A percentile compares a stretch with the other conserved stretches of the same genome.
Conservation (phyloP, 2,113 vertebrate species). For the Egretta garzetta region DNA sequence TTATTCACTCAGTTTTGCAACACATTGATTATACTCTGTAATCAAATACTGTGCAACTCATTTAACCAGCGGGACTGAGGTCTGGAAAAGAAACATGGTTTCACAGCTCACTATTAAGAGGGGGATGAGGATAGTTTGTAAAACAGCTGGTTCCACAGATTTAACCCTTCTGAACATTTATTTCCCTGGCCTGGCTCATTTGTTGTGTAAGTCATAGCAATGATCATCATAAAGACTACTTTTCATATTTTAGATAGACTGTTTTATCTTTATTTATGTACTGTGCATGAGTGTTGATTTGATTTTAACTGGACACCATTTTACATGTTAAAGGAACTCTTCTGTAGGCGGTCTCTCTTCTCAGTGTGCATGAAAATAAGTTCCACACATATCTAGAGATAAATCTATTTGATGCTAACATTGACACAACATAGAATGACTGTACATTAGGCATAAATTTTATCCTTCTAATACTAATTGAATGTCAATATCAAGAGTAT, state of each 20-base stretch:
- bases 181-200: not conserved
- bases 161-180: not conserved
- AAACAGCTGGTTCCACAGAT: not conserved
- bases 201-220: not conserved
- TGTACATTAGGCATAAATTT: not conserved
- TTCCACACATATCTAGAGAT: not conserved
- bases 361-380: not conserved
- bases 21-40: constrained; percentile 36
- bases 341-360: not conserved
- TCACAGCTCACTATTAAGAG: not conserved
- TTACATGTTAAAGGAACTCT: not conserved
- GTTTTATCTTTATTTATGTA: not conserved
- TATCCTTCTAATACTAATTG: not conserved
- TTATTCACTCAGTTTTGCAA: constrained; percentile 60
- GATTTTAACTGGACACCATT: not conserved
- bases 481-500: not conserved
- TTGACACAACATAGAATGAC: not conserved
- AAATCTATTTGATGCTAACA: not conserved
- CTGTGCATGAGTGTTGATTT: not conserved
- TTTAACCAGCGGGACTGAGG: not conserved
- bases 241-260: not conserved
- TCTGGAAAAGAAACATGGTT: not conserved
- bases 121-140: not conserved
- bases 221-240: not conserved
- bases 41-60: constrained; percentile 36